These are phyloP conservation scores for Zygothrica quintamaculata DNA, from an alignment of 2,888 invertebrate genomes.

Conservation along the genomic window DNA sequence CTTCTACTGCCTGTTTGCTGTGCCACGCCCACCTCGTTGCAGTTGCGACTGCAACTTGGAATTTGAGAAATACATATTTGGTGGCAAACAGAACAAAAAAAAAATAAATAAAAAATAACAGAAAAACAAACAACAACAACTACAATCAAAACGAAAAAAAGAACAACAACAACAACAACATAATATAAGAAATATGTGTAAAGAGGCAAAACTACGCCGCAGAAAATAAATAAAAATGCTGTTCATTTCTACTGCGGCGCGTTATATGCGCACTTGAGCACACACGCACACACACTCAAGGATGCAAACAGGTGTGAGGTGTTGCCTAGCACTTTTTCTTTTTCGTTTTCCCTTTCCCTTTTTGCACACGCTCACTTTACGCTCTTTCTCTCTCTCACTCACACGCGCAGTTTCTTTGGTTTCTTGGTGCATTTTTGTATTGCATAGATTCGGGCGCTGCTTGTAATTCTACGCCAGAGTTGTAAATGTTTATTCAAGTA, in stretches of 20 bases:
- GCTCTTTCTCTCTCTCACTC: not conserved
- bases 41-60: constrained; percentile 31
- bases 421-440: constrained; percentile 62
- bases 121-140: constrained; percentile 23
- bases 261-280: constrained; percentile 72
- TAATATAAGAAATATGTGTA: constrained; percentile 39
- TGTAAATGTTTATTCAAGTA: constrained; percentile 78
- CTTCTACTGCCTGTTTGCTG: constrained; percentile 8
- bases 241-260: constrained; percentile 71
- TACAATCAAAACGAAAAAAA: constrained; percentile 12
- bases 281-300: constrained; percentile 25
- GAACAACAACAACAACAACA: constrained; percentile 27
- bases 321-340: constrained; percentile 4
- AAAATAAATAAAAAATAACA: constrained; percentile 18
- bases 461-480: constrained; percentile 74
- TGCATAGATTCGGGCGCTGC: constrained; percentile 74
- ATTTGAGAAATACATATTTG: constrained; percentile 56
- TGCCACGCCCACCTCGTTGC: constrained; percentile 65
- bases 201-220: constrained; percentile 56
- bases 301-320: constrained; percentile 70
- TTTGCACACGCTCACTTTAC: not conserved
- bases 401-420: too few species aligned
- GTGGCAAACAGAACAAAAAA: constrained; percentile 30
- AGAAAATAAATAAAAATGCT: constrained; percentile 77
- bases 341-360: constrained; percentile 10